These are phyloP conservation scores for Drosophila anomalata DNA, from an alignment of 2,888 invertebrate genomes.

Conservation along the genomic window DNA sequence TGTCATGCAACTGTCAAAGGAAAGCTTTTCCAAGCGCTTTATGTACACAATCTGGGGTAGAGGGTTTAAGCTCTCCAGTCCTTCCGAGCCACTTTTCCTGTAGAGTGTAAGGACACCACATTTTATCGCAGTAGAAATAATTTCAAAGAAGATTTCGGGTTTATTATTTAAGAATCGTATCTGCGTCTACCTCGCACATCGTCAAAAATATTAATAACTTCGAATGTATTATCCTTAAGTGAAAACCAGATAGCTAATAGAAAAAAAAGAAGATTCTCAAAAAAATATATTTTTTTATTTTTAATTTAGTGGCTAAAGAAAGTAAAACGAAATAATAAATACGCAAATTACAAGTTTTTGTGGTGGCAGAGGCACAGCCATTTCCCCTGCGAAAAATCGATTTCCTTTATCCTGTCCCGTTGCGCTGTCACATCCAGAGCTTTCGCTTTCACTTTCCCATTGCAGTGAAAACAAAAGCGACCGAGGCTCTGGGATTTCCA, in stretches of 20 bases:
- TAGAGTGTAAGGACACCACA: constrained; percentile 27
- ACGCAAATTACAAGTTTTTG: neutral
- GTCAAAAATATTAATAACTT: neutral
- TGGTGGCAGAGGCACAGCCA: constrained; percentile 22
- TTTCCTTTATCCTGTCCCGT: constrained; percentile 56
- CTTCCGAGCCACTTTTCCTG: constrained; percentile 25
- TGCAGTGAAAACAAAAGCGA: constrained; percentile 13
- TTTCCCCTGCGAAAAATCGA: constrained; percentile 76
- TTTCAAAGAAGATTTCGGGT: neutral
- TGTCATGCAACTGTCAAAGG: constrained; percentile 32
- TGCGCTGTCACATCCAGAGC: constrained; percentile 58
- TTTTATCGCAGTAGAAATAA: constrained; percentile 21
- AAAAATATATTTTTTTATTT: neutral
- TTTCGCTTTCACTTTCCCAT: constrained; percentile 60
- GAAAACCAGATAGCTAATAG: neutral
- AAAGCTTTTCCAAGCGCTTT: constrained; percentile 25
- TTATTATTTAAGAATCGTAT: constrained; percentile 17
- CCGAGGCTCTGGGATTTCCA: constrained; percentile 4
- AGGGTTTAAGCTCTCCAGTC: constrained; percentile 30
- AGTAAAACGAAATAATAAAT: neutral
- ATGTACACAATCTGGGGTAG: constrained; percentile 28
- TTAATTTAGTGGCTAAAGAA: neutral
- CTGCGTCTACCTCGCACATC: neutral
- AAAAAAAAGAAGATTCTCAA: neutral
- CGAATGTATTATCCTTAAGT: neutral